These are phyloP conservation scores for Alouatta palliata DNA, from an alignment of 2,113 vertebrate species.

Conservation along the genomic window DNA sequence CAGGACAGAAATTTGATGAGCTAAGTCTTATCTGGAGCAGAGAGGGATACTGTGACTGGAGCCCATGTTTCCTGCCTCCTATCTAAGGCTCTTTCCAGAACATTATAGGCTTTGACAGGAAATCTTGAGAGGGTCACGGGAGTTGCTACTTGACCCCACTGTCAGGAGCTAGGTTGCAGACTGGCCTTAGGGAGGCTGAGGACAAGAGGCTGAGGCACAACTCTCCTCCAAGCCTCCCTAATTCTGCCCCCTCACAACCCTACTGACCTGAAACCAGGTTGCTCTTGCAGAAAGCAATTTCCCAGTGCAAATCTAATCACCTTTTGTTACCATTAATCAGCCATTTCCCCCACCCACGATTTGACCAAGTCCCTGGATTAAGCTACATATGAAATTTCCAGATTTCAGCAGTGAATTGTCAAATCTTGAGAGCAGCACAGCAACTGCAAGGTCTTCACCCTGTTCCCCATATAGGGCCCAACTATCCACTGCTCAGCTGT, in stretches of 20 bases:
- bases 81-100: not conserved
- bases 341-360: not conserved
- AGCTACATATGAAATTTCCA: not conserved
- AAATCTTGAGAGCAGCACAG: not conserved
- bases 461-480: not conserved
- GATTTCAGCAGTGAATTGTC: not conserved
- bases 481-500: not conserved
- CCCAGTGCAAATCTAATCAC: not conserved
- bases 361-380: not conserved
- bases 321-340: not conserved
- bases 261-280: not conserved
- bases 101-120: not conserved
- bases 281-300: not conserved
- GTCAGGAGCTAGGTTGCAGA: not conserved
- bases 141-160: not conserved
- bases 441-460: not conserved
- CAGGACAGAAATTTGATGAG: not conserved
- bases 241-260: not conserved
- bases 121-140: not conserved
- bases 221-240: not conserved
- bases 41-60: not conserved
- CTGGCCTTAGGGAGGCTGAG: not conserved
- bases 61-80: not conserved
- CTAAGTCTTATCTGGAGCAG: not conserved
- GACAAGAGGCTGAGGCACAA: not conserved